A percentile compares a stretch with the other conserved stretches of the same genome.
Evolutionary conservation across 1,140 invertebrate genomes (phyloP).

Genomic region (Hyles euphorbiae): DNA sequence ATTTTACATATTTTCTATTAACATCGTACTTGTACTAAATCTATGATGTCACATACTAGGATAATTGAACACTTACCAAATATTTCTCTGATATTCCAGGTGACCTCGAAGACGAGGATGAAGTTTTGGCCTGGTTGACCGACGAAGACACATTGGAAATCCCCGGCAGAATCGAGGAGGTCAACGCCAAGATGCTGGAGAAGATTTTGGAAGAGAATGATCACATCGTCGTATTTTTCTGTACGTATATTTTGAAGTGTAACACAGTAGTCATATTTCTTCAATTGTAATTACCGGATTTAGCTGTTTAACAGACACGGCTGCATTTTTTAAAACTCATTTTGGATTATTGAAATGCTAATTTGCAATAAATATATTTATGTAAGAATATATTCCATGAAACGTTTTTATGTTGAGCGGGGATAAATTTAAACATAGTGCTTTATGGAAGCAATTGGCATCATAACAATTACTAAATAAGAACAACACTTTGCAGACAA

Average conservation of each 20-base stretch:
- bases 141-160: conserved; percentile 94
- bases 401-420: not conserved
- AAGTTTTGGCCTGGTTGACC: conserved; percentile 92
- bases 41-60: no score
- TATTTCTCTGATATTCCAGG: conserved; percentile 66
- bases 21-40: no score
- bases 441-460: not conserved
- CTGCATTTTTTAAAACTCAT: no score
- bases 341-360: no score
- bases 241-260: conserved; percentile 77
- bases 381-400: not conserved
- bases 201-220: conserved; percentile 92
- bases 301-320: not conserved
- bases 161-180: conserved; percentile 95
- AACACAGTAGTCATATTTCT: not conserved
- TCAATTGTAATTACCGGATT: not conserved
- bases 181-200: conserved; percentile 93
- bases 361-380: not conserved
- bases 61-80: no score
- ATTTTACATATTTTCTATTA: no score
- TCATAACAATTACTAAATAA: no score
- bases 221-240: conserved; percentile 94
- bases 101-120: conserved; percentile 92
- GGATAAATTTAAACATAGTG: not conserved
- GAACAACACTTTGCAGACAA: conserved; percentile 78